A percentile compares a stretch with the other conserved stretches of the same genome.
These are phyloP conservation scores for Galagoides demidoff DNA, from an alignment of 2,797 vertebrate genomes.

Conservation along the genomic window DNA sequence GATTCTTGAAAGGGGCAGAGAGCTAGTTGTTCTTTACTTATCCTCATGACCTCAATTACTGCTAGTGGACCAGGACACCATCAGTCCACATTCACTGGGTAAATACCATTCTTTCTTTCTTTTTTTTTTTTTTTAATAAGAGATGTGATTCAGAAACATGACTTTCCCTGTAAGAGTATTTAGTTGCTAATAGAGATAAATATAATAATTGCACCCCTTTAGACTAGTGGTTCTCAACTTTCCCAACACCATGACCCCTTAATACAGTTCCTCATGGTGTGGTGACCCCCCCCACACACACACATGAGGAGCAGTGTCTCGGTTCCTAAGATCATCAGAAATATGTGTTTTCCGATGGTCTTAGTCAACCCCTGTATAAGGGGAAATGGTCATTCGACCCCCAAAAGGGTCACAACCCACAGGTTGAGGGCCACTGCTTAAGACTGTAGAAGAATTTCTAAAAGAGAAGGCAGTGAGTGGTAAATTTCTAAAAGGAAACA, in stretches of 20 bases:
- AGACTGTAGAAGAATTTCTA: background rate
- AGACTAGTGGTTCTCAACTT: background rate
- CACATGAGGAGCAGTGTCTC: no score
- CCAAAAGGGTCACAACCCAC: no score
- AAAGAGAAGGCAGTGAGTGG: slow-evolving; percentile 3
- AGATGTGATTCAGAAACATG: slow-evolving; percentile 13
- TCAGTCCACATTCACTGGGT: background rate
- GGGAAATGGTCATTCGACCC: no score
- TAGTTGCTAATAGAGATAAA: background rate
- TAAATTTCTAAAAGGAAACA: slow-evolving; percentile 3
- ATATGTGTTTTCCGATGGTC: no score
- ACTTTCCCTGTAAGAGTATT: slow-evolving; percentile 11
- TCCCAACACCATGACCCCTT: no score
- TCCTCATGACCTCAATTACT: background rate
- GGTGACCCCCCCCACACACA: no score
- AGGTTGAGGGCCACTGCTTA: background rate
- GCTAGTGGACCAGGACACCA: background rate
- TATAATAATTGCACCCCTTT: background rate
- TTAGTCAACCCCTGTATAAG: no score
- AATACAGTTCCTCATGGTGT: no score
- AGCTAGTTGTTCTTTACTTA: background rate
- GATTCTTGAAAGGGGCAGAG: background rate
- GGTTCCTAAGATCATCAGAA: no score
- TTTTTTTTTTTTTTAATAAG: slow-evolving; percentile 11
- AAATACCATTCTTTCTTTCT: background rate